Evolutionary conservation across 2,113 vertebrate species (phyloP).

Genomic region (Natator depressus): DNA sequence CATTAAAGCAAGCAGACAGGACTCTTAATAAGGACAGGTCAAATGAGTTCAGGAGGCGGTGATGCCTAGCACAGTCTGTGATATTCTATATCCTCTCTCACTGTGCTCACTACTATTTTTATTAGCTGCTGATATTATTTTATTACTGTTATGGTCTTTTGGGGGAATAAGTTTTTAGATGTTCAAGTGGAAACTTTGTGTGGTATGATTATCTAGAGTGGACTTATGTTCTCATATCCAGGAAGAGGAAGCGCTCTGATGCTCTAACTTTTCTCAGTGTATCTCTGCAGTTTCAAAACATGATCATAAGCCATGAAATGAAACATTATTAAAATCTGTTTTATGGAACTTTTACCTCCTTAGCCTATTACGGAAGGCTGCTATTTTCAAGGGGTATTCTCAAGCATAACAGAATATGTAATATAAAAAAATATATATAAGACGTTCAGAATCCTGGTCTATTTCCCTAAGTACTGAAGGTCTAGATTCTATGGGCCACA

Average conservation of each 20-base stretch:
- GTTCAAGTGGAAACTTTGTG: background rate
- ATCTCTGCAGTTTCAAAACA: rapidly evolving
- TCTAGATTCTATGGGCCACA: rapidly evolving
- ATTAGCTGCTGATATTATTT: background rate
- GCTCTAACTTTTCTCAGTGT: background rate
- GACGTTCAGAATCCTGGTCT: background rate
- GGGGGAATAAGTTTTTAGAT: background rate
- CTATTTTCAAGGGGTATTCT: background rate
- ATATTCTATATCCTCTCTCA: background rate
- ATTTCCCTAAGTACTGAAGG: background rate
- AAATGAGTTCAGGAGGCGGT: background rate
- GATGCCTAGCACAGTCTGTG: background rate
- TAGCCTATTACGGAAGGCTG: background rate
- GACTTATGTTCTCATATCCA: no score
- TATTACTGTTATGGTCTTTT: background rate
- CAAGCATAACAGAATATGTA: background rate
- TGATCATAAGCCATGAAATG: background rate
- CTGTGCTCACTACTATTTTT: background rate
- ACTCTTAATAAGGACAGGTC: background rate
- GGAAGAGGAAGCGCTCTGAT: no score
- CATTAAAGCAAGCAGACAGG: background rate
- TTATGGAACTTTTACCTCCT: background rate
- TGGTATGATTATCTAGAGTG: background rate
- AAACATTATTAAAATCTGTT: background rate
- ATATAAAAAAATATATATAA: background rate